These are phyloP conservation scores for Ammodytes marinus DNA, from an alignment of 2,113 vertebrate species.

Conservation along the genomic window DNA sequence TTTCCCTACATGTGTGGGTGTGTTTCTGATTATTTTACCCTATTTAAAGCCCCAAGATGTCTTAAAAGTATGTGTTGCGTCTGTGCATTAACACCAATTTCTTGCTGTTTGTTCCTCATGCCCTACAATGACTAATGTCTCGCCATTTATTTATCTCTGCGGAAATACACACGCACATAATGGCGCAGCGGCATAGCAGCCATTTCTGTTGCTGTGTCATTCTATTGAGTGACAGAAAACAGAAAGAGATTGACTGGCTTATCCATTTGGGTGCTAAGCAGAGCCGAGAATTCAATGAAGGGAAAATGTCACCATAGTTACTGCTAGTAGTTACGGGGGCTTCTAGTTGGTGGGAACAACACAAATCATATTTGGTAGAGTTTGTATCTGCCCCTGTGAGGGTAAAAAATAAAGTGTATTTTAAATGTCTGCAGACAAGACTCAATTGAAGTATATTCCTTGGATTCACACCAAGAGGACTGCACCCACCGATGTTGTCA, in stretches of 20 bases:
- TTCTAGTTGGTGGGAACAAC: no score
- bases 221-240: conserved; percentile 50
- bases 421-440: background rate
- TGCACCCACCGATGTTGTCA: background rate
- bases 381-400: background rate
- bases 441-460: background rate
- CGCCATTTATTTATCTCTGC: conserved; percentile 11
- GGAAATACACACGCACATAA: conserved; percentile 23
- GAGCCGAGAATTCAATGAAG: conserved; percentile 42
- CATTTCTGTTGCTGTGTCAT: conserved; percentile 44
- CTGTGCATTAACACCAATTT: conserved; percentile 19
- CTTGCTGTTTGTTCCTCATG: conserved; percentile 21
- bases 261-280: conserved; percentile 55
- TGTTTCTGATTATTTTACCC: conserved; percentile 3
- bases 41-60: background rate
- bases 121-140: conserved; percentile 40
- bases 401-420: background rate
- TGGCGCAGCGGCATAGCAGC: conserved; percentile 21
- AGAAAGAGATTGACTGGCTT: conserved; percentile 49
- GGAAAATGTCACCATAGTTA: conserved; percentile 46
- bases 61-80: conserved; percentile 6
- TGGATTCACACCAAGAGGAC: background rate
- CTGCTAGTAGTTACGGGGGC: conserved; percentile 13
- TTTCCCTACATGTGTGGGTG: background rate
- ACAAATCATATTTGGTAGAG: background rate